Evolutionary conservation across 2,888 invertebrate genomes (phyloP).

Genomic region (Marasmarcha lunaedactyla): DNA sequence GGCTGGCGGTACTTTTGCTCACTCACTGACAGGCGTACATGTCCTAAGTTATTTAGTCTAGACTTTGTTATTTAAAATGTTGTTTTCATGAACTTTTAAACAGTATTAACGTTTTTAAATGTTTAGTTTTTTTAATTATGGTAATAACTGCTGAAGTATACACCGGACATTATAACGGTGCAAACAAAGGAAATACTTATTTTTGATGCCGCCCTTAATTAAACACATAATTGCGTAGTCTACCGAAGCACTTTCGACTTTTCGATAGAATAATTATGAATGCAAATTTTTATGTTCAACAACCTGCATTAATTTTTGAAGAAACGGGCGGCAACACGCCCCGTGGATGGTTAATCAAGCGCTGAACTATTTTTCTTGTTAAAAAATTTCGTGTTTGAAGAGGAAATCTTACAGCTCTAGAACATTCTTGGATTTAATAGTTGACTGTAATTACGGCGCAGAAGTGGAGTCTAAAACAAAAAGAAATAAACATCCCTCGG

Average conservation of each 20-base stretch:
- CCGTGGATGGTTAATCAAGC: background rate
- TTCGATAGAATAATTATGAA: background rate
- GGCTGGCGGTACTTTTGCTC: background rate
- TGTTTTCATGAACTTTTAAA: too few relatives aligned
- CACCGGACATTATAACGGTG: background rate
- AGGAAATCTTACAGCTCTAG: too few relatives aligned
- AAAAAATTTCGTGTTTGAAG: too few relatives aligned
- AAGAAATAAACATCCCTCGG: constrained; percentile 31
- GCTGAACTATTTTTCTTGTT: background rate
- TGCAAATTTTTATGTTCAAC: background rate
- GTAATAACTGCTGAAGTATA: background rate
- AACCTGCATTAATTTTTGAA: background rate
- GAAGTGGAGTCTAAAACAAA: constrained; percentile 34
- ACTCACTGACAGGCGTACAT: too few relatives aligned
- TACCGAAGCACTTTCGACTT: background rate
- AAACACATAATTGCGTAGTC: background rate
- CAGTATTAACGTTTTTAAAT: too few relatives aligned
- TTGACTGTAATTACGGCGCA: constrained; percentile 29
- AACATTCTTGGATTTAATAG: constrained; percentile 7
- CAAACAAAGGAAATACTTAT: background rate
- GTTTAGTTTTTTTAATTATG: too few relatives aligned
- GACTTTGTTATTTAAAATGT: too few relatives aligned
- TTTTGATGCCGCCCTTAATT: background rate
- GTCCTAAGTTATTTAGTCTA: too few relatives aligned
- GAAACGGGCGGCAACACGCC: background rate